Percentiles rank a stretch among this genome's conserved stretches.
Conservation (phyloP, 2,797 vertebrate species). For the Pangasius sanitwongsei region DNA sequence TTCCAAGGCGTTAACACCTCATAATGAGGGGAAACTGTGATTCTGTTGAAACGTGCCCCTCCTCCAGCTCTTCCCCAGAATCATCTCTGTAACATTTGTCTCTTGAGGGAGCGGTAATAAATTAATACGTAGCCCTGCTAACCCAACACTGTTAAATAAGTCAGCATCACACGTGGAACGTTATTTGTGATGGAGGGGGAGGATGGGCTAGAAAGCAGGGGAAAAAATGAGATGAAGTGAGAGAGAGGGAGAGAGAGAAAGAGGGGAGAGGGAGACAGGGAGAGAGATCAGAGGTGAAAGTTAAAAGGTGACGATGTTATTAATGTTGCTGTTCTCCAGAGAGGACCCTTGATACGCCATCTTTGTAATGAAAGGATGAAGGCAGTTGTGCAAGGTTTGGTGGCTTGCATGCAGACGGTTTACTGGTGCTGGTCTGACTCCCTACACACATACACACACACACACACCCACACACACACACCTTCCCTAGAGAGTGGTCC, state of each 20-base stretch:
- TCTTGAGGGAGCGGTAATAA: slow-evolving; percentile 64
- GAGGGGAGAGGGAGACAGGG: not conserved
- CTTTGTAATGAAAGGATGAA: slow-evolving; percentile 42
- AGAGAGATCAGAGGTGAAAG: slow-evolving; percentile 25
- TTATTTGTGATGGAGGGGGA: slow-evolving; percentile 56
- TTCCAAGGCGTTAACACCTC: slow-evolving; percentile 28
- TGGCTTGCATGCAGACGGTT: slow-evolving; percentile 18
- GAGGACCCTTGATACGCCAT: slow-evolving; percentile 2
- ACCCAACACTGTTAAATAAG: slow-evolving; percentile 72
- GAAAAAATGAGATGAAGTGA: not conserved
- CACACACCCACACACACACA: slow-evolving; percentile 44
- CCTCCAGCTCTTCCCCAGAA: slow-evolving; percentile 11
- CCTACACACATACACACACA: slow-evolving; percentile 21
- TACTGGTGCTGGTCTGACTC: slow-evolving; percentile 24
- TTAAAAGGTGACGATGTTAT: slow-evolving; percentile 57
- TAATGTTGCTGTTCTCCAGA: slow-evolving; percentile 35
- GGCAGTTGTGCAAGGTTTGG: not conserved
- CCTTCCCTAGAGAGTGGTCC: slow-evolving; percentile 67
- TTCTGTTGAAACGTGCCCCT: slow-evolving; percentile 11
- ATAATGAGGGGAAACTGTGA: slow-evolving; percentile 25
- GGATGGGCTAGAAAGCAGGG: not conserved
- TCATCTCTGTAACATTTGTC: slow-evolving; percentile 62
- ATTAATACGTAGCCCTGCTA: slow-evolving; percentile 71
- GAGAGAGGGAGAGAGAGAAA: not conserved
- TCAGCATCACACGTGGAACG: slow-evolving; percentile 66